phyloP scores from a whole-genome alignment of 2,888 invertebrate species.

The Disparrhopalites patrizii region DNA sequence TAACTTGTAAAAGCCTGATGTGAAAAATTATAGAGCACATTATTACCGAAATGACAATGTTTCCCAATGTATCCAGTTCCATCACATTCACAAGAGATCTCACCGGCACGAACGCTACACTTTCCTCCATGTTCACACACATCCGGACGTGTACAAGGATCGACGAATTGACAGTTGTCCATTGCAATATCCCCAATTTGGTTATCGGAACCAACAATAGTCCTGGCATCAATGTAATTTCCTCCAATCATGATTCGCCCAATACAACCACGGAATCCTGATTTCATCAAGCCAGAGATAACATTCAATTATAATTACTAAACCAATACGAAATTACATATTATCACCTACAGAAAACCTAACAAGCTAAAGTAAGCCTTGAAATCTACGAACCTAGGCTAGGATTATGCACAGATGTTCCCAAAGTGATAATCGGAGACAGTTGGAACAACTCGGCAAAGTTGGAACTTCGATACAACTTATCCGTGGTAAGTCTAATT shows the following conservation, averaged over 20 bases:
- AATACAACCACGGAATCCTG: slow-evolving; percentile 87
- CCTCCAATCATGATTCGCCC: slow-evolving; percentile 81
- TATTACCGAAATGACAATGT: slow-evolving; percentile 79
- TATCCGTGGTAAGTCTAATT: slow-evolving; percentile 70
- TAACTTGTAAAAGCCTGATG: too few relatives aligned
- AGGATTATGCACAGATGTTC: slow-evolving; percentile 37
- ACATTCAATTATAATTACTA: too few relatives aligned
- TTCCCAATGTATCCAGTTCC: slow-evolving; percentile 88
- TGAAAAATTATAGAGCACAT: background rate
- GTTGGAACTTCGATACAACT: slow-evolving; percentile 49
- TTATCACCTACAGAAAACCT: too few relatives aligned
- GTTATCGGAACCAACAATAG: slow-evolving; percentile 74
- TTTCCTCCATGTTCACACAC: slow-evolving; percentile 89
- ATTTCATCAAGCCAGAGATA: too few relatives aligned
- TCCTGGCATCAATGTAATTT: slow-evolving; percentile 71
- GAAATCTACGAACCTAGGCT: slow-evolving; percentile 31
- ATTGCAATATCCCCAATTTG: slow-evolving; percentile 84
- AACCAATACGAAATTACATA: too few relatives aligned
- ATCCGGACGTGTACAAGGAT: slow-evolving; percentile 75
- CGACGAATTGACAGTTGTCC: slow-evolving; percentile 84
- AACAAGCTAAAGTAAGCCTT: too few relatives aligned
- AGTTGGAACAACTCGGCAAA: slow-evolving; percentile 37
- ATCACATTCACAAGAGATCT: slow-evolving; percentile 82
- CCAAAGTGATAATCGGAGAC: slow-evolving; percentile 38
- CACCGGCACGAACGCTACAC: slow-evolving; percentile 82